Evolutionary conservation across 2,113 vertebrate species (phyloP).

Genomic region (Siphamia tubifer): DNA sequence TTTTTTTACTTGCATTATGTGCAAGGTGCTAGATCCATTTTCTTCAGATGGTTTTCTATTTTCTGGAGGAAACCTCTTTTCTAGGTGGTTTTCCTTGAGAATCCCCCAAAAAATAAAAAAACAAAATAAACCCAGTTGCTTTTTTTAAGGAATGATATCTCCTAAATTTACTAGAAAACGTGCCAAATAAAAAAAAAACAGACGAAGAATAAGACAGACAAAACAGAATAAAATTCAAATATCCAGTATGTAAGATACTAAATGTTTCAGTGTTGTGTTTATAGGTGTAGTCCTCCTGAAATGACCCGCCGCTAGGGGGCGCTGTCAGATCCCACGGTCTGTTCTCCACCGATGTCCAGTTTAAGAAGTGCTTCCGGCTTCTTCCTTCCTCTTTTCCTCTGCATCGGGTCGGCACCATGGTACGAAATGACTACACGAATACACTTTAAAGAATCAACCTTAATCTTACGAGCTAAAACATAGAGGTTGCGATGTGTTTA

Average conservation of each 20-base stretch:
- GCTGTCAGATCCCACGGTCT: accelerated
- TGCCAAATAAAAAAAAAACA: too few relatives aligned
- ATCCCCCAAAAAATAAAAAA: too few relatives aligned
- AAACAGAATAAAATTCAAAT: too few relatives aligned
- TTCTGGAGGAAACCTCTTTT: too few relatives aligned
- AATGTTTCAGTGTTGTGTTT: not conserved
- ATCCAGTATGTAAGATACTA: too few relatives aligned
- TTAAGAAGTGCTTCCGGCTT: constrained; percentile 57
- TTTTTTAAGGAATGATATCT: too few relatives aligned
- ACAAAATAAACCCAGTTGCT: too few relatives aligned
- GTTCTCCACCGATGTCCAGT: not conserved
- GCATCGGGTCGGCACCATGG: constrained; percentile 73
- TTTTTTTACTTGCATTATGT: not conserved
- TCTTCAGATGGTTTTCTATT: too few relatives aligned
- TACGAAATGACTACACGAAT: constrained; percentile 28
- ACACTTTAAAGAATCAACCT: constrained; percentile 45
- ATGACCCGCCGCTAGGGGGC: constrained; percentile 43
- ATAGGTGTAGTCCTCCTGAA: not conserved
- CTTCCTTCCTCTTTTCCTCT: constrained; percentile 68
- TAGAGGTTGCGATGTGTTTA: accelerated
- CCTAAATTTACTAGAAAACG: too few relatives aligned
- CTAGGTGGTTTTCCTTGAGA: too few relatives aligned
- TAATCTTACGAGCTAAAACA: constrained; percentile 38
- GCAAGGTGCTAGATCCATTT: accelerated
- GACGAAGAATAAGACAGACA: too few relatives aligned